Base-by-base conservation (phyloP, 2,797 vertebrate species). In the Forpus xanthops region DNA sequence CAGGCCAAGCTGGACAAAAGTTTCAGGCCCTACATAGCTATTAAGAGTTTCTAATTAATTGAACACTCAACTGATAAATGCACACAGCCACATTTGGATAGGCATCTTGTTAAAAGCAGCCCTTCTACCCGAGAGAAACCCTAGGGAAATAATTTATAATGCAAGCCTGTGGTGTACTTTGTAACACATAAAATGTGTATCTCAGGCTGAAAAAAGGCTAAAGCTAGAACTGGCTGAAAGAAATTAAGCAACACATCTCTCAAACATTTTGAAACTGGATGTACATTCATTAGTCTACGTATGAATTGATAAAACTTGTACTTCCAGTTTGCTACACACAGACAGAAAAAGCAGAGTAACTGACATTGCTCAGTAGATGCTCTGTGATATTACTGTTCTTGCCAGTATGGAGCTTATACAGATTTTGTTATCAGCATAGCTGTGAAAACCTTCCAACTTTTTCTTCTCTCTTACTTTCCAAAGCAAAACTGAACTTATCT, bases 21-120 rank as follows among this genome's bases (percentile, higher is more conserved):
- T 49, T 88, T 93, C 35, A 67, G 42, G 55, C 83, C 55, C 50
- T 65, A 47, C 2, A 2, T 49, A 66, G 61, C 82, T 87, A 55
- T 78, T 87, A 84, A 91, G 53, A 35, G 12, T 81, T 91, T 90
- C 70, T 60, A 78, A 33, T 85, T 89, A 96, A 89, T 76, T 87
- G 86, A 95, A 72, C 42, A 61, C 65, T 73, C 0, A 0, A 64
- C 31, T 89, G 87, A 78, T 78, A 89, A 93, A 92, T 49, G 56
- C 58, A 56, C 13, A 52, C 20, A 68, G 55, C 28, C 58, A 20
- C 76, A 68, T 73, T 94, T 91, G 75, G 44, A 68, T 52, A 80
- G 49, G 73, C 87, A 66, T 58, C 79, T 68, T 41, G 37, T 89
- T 94, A 85, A 92, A 94, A 90, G 53, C 61, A 78, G 72, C 24